Evolutionary conservation across 2,113 vertebrate species (phyloP).

Genomic region (Prionailurus bengalensis): DNA sequence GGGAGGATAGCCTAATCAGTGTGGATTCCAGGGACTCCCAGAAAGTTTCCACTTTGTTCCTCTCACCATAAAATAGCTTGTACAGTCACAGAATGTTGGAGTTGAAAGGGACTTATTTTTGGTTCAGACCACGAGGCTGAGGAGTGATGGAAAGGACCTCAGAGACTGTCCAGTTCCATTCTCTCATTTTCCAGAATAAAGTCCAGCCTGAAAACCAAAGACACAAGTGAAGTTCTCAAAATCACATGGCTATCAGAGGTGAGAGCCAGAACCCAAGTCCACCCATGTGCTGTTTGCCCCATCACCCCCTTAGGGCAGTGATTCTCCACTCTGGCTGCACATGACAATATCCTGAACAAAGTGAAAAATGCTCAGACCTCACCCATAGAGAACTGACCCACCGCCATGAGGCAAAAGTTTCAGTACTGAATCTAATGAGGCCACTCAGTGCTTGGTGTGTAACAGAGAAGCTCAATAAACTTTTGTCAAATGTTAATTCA

Average conservation of each 20-base stretch:
- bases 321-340: background rate
- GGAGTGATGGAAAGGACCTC: background rate
- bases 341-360: background rate
- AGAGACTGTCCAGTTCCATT: background rate
- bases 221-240: background rate
- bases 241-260: background rate
- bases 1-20: background rate
- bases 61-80: background rate
- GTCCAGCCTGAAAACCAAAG: background rate
- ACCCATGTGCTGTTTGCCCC: background rate
- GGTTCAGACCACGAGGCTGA: background rate
- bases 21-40: background rate
- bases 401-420: background rate
- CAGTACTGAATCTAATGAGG: background rate
- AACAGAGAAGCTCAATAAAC: background rate
- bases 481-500: background rate
- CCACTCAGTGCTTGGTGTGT: background rate
- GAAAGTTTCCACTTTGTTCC: background rate
- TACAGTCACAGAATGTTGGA: background rate
- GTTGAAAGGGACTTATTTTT: background rate
- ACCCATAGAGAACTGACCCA: background rate
- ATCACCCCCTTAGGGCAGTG: fast-evolving
- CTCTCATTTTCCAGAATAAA: conserved; percentile 11
- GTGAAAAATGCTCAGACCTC: background rate
- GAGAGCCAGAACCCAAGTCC: background rate